phyloP scores from a whole-genome alignment of 1,140 invertebrate species.

The Leptinotarsa undecemlineata region DNA sequence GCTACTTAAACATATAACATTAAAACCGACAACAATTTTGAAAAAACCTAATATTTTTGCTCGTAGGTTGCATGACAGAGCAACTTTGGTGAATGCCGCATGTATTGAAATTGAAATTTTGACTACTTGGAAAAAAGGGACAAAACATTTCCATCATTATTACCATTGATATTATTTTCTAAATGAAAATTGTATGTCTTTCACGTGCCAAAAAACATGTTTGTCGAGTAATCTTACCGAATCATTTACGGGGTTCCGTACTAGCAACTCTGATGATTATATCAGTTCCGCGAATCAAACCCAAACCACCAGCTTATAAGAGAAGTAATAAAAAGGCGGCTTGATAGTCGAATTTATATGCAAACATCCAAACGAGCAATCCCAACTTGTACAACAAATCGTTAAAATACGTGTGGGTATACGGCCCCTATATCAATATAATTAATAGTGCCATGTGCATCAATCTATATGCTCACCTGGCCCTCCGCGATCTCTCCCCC shows the following conservation, averaged over 20 bases:
- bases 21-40: too few relatives aligned
- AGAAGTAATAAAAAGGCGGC: background rate
- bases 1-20: too few relatives aligned
- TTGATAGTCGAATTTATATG: slow-evolving; percentile 9
- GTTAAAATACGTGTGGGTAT: slow-evolving; percentile 25
- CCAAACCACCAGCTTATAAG: background rate
- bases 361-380: slow-evolving; percentile 5
- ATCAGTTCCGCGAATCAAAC: slow-evolving; percentile 1
- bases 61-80: too few relatives aligned
- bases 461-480: slow-evolving; percentile 44
- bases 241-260: background rate
- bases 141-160: too few relatives aligned
- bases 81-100: too few relatives aligned
- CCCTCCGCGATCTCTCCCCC: slow-evolving; percentile 27
- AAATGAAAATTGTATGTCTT: too few relatives aligned
- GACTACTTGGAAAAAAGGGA: too few relatives aligned
- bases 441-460: slow-evolving; percentile 46
- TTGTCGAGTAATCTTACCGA: background rate
- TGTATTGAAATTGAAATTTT: too few relatives aligned
- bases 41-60: too few relatives aligned
- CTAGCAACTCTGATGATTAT: background rate
- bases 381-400: slow-evolving; percentile 28
- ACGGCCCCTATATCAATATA: slow-evolving; percentile 35
- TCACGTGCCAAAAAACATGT: too few relatives aligned
- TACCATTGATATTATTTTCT: too few relatives aligned